Base-by-base conservation (phyloP, 2,113 vertebrate species). In the Pachypanchax playfairii region DNA sequence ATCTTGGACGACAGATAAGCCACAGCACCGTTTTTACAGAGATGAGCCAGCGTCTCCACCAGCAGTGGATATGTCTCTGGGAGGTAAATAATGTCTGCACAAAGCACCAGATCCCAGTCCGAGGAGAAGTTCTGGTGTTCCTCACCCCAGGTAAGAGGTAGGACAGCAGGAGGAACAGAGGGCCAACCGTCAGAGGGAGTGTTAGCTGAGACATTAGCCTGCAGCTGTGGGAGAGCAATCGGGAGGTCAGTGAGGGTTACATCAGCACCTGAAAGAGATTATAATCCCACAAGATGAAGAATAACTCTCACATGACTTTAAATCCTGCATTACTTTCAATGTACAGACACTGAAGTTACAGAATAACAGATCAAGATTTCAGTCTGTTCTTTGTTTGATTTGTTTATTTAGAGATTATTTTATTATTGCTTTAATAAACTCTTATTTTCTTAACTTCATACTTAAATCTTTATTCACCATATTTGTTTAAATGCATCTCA, bases 201-300 rank as follows among this genome's bases (percentile, higher is more conserved):
- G 71, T 95, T 96, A 12, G 75, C 84, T 12, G 72, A 85, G 31
- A 94, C 88, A 13, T 96, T 96, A 58, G 63, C 84, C 76, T 90
- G 60, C 53, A 95, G 92, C 72, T 94, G 93, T 39, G 91, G 77
- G 62, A 95, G 70, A 38, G 84, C 92, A 65, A 91, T 22, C 3
- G 94, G 93, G 29, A 95, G 93, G 75, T 96, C 94, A 66, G 95
- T 95, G 68, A 96, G 88, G 35, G 92, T 95, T 75, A 95, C 93
- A 14, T 85, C 60, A 29, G 93, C 94, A 56, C 94, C 94, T 95
- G 70, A 61, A 61, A 31, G 26, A 65, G 22, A 4, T 49, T 1
- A 60, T 4, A 61, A 26, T 6, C 11, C 28, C 26, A 50, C 11
- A 2, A 31, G 17, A 56, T 22, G 17, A 6, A 29, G 24, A 5